Evolutionary conservation across 1,140 invertebrate genomes (phyloP).

Genomic region (Drosophila bocqueti): DNA sequence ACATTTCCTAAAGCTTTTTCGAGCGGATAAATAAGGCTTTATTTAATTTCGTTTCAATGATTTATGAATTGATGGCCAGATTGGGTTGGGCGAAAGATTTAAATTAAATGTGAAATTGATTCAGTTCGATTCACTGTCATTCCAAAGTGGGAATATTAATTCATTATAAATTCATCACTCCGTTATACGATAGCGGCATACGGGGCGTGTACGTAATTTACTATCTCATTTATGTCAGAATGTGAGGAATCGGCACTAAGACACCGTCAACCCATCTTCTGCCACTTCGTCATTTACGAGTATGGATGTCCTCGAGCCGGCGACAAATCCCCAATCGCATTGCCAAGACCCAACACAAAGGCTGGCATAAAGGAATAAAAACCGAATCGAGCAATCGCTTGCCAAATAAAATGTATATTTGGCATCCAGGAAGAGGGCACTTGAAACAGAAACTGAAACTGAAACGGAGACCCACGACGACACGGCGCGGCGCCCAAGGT

Average conservation of each 20-base stretch:
- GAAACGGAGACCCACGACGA: slow-evolving; percentile 5
- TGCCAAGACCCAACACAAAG: slow-evolving; percentile 54
- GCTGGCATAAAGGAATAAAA: slow-evolving; percentile 62
- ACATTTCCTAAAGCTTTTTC: slow-evolving; percentile 24
- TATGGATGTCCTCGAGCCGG: background rate
- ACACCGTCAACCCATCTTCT: slow-evolving; percentile 8
- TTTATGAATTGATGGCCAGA: slow-evolving; percentile 47
- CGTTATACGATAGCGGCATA: slow-evolving; percentile 7
- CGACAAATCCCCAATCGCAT: slow-evolving; percentile 67
- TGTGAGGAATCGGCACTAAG: slow-evolving; percentile 27
- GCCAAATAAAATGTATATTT: slow-evolving; percentile 70
- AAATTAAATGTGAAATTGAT: slow-evolving; percentile 51
- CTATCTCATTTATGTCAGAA: slow-evolving; percentile 36
- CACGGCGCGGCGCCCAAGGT: slow-evolving; percentile 25
- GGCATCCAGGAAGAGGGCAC: slow-evolving; percentile 57
- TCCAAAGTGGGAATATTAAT: slow-evolving; percentile 30
- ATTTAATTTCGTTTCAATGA: slow-evolving; percentile 42
- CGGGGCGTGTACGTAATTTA: slow-evolving; percentile 35
- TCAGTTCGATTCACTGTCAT: slow-evolving; percentile 34
- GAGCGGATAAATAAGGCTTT: slow-evolving; percentile 34
- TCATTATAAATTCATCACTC: slow-evolving; percentile 47
- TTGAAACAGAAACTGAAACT: slow-evolving; percentile 59
- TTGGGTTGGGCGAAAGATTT: slow-evolving; percentile 32
- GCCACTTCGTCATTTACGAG: background rate
- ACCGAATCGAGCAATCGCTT: slow-evolving; percentile 63